Percentiles rank a stretch among this genome's conserved stretches.
These are phyloP conservation scores for Apteryx mantelli DNA, from an alignment of 2,113 vertebrate species.

Conservation along the genomic window DNA sequence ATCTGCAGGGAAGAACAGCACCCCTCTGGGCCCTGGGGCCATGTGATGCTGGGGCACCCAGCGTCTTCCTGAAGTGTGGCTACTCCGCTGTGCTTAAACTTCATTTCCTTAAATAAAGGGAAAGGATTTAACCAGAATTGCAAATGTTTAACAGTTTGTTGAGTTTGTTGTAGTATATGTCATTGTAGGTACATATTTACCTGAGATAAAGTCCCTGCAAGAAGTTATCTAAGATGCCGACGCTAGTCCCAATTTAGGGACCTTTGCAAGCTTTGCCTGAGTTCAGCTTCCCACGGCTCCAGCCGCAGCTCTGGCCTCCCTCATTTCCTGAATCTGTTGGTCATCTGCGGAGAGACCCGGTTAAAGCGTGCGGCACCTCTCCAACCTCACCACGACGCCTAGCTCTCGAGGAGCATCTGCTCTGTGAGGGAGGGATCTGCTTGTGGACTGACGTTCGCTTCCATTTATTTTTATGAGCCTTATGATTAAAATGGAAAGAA, in stretches of 20 bases:
- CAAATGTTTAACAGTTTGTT: neutral
- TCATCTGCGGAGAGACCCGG: neutral
- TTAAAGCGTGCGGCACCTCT: neutral
- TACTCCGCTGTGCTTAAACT: neutral
- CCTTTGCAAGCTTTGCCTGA: neutral
- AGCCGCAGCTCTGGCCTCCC: neutral
- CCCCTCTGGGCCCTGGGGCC: neutral
- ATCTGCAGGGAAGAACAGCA: neutral
- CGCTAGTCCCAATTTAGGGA: neutral
- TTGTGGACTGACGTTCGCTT: neutral
- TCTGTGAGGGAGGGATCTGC: neutral
- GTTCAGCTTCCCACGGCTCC: neutral
- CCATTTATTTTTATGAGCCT: neutral
- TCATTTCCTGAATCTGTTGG: neutral
- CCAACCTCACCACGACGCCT: neutral
- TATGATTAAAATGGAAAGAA: neutral
- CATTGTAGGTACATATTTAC: rapidly evolving
- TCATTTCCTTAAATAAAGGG: neutral
- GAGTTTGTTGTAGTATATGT: neutral
- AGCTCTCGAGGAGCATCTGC: neutral
- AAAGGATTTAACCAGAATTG: neutral
- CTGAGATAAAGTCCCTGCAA: neutral
- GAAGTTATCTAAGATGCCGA: neutral
- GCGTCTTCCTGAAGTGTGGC: neutral
- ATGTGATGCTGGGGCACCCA: neutral